Base-by-base conservation (phyloP, 2,113 vertebrate genomes). In the Cyprinodon tularosa region DNA sequence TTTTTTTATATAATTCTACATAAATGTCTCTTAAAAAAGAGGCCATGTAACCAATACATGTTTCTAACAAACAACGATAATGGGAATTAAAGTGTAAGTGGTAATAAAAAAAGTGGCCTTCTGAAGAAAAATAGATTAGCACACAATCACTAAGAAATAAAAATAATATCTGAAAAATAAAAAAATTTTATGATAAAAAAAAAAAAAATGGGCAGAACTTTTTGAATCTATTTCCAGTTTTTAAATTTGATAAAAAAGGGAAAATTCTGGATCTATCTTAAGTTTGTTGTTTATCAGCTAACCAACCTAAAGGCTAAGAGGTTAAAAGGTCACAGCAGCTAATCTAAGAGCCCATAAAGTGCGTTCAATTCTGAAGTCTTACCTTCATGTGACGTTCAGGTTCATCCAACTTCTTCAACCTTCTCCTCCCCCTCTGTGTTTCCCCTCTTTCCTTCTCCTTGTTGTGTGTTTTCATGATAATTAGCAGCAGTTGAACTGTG, bases 401-500 rank as follows among this genome's bases (percentile, higher is more conserved):
- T 83, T 84, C 81, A 79, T 87, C 83, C 59, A 78, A 70, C 72
- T 81, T 64, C 71, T 17, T 48, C 80, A 40, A 50, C 85, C 76
- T 84, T 83, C 77, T 72, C 72, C 72, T 76, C 71, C 71, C 40
- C 47, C 63, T 73, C 37, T 69, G 50, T 40, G 22, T 62, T 69
- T 75, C 36, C 76, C 66, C 66, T 62, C 45, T 36, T 64, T 20
- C 63, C 57, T 14, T 44, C 17, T 66, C 74, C 10, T 70, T 60
- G 72, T 80, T 73, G 67, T 77, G 53, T 72, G 77, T 90, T 90
- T 89, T 88, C 88, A 91, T 88, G 80, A 87, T 95, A 95, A 95
- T 94, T 95, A 88, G 91, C 90, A 91, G 93, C 88, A 91, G 93
- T 95, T 95, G 93, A 95, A 95, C 93, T 83, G 90, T 66, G 89